Conservation (phyloP, 30 jellyfish, hydroid and myxozoan genomes). For the Aurelia sp. region DNA sequence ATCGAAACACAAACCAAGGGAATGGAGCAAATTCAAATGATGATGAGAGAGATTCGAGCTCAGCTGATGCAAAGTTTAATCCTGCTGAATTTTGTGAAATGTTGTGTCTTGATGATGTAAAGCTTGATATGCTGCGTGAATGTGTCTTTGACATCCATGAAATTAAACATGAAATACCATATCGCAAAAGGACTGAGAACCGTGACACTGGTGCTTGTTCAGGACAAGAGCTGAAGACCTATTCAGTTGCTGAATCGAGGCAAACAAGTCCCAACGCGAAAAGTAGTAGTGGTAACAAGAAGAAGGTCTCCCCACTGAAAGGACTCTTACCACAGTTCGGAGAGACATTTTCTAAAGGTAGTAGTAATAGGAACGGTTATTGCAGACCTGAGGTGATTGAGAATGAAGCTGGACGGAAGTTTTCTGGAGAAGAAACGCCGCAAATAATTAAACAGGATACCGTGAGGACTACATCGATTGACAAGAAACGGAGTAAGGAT, state of each 20-base stretch:
- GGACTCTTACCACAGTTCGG: conserved; percentile 8
- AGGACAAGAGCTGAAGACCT: conserved; percentile 38
- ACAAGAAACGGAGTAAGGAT: no score
- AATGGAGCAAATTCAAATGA: background rate
- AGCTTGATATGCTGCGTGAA: background rate
- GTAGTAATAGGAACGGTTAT: background rate
- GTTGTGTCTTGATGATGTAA: background rate
- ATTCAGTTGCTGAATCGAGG: background rate
- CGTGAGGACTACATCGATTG: no score
- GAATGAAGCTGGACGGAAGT: background rate
- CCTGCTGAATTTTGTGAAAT: background rate
- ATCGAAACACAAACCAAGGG: background rate
- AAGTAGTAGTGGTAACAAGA: background rate
- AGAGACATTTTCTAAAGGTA: conserved; percentile 10
- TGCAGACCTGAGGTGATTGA: background rate
- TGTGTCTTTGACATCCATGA: background rate
- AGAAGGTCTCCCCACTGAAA: background rate
- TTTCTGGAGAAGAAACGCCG: background rate
- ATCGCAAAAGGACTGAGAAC: background rate
- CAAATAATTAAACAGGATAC: background rate
- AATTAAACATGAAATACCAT: background rate
- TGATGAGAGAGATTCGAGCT: background rate
- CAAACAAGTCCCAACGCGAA: background rate
- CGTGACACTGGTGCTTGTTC: background rate
- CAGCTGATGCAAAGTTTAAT: background rate